These are phyloP conservation scores for Stichodactyla mertensii DNA, from an alignment of 64 coral and sea anemone genomes.

Conservation along the genomic window DNA sequence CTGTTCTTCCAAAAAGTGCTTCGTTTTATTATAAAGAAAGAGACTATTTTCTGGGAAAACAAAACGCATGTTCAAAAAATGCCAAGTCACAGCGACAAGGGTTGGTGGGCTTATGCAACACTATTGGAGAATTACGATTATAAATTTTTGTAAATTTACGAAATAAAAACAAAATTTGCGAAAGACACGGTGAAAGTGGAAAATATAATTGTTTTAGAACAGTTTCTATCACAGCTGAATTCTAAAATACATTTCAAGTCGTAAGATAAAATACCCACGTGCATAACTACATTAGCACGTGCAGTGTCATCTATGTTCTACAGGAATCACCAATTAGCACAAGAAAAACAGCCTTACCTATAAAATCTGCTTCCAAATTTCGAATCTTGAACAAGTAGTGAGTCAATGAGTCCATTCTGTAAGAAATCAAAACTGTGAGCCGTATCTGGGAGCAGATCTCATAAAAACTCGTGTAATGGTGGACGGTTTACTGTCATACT, in stretches of 20 bases:
- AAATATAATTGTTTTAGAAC: neutral
- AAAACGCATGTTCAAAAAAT: too few relatives aligned
- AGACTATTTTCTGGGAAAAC: too few relatives aligned
- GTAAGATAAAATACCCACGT: neutral
- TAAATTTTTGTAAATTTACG: neutral
- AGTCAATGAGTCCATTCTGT: constrained; percentile 28
- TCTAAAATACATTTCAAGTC: neutral
- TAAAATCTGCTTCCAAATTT: constrained; percentile 20
- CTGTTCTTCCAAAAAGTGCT: too few relatives aligned
- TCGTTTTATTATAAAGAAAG: too few relatives aligned
- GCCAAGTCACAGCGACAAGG: too few relatives aligned
- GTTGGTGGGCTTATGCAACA: neutral
- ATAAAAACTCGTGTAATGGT: neutral
- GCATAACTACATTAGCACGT: constrained; percentile 2
- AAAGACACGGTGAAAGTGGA: too few relatives aligned
- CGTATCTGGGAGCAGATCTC: neutral
- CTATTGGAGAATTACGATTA: neutral
- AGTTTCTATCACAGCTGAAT: neutral
- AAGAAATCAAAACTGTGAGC: neutral
- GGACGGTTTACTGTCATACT: neutral
- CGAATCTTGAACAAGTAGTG: constrained; percentile 12
- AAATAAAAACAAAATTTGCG: neutral
- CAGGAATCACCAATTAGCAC: neutral
- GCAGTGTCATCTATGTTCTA: neutral
- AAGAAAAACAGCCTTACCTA: constrained; percentile 19